These are phyloP conservation scores for Mandrillus leucophaeus DNA, from an alignment of 2,113 vertebrate genomes.

Conservation along the genomic window DNA sequence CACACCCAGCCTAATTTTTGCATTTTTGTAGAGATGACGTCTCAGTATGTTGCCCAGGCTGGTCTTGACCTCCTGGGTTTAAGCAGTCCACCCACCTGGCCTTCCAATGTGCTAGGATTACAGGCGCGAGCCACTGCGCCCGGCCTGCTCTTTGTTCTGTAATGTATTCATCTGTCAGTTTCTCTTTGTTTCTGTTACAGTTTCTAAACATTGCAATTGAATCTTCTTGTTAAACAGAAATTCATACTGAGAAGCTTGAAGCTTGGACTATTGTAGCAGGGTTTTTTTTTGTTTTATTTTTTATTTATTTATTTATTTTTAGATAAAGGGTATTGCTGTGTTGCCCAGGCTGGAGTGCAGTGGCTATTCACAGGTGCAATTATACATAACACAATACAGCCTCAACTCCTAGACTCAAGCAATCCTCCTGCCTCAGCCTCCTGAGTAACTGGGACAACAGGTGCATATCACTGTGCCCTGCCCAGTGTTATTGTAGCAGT, in stretches of 20 bases:
- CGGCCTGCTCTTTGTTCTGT: not conserved
- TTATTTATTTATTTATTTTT: not conserved
- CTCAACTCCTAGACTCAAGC: too few species aligned
- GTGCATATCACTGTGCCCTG: not conserved
- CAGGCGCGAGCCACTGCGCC: too few species aligned
- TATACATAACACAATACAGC: too few species aligned
- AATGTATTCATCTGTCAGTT: conserved; percentile 11
- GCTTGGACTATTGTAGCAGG: not conserved
- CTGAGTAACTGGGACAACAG: not conserved
- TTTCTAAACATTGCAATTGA: not conserved
- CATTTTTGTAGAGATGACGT: too few species aligned
- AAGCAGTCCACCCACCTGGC: too few species aligned
- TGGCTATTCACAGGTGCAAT: not conserved
- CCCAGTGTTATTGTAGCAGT: not conserved
- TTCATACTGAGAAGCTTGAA: conserved; percentile 25
- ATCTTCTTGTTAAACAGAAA: conserved; percentile 1
- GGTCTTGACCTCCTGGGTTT: too few species aligned
- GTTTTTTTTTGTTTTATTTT: not conserved
- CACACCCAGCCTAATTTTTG: too few species aligned
- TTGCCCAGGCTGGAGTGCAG: not conserved
- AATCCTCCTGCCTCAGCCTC: not conserved
- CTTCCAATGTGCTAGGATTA: too few species aligned
- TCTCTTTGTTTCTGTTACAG: not conserved
- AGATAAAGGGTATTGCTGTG: not conserved
- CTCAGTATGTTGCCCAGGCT: too few species aligned